Evolutionary conservation across 2,797 vertebrate genomes (phyloP), one percentile per base, ranked within the genome.

Genomic region (Lagorchestes hirsutus): DNA sequence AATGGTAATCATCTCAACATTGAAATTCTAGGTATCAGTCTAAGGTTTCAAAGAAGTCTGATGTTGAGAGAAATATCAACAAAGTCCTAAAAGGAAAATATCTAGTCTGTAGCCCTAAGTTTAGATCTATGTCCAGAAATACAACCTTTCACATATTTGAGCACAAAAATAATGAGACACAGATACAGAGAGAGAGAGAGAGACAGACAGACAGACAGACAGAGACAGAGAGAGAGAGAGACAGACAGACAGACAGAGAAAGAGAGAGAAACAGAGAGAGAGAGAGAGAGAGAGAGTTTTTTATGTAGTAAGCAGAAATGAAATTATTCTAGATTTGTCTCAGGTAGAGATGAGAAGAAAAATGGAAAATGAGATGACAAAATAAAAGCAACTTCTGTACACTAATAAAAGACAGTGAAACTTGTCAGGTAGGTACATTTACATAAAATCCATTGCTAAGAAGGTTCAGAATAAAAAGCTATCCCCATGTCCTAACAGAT

Each of bases 391-490:
- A 96, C 46, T 96, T 87, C 46, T 93, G 13, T 90, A 18, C 0
- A 74, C 94, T 96, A 87, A 87, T 95, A 90, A 95, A 0, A 14
- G 22, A 54, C 59, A 93, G 3, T 93, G 46, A 91, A 93, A 95
- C 91, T 9, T 90, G 87, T 22, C 91, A 22, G 3, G 40, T 59
- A 58, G 6, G 46, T 14, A 95, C 92, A 93, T 4, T 92, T 67
- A 82, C 50, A 54, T 90, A 93, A 94, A 95, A 96, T 62, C 4
- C 8, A 92, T 31, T 46, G 46, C 40, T 93, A 67, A 58, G 13
- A 58, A 87, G n/a, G 6, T 90, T 34, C 40, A 94, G 56, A 82
- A 27, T 82, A 56, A 54, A 46, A 93, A 92, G 6, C 56, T 46
- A 93, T 91, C 91, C 91, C 94, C 50, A 40, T 94, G 9, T 91